Base-by-base conservation (phyloP, 2,888 invertebrate genomes). In the Orchesella flavescens region DNA sequence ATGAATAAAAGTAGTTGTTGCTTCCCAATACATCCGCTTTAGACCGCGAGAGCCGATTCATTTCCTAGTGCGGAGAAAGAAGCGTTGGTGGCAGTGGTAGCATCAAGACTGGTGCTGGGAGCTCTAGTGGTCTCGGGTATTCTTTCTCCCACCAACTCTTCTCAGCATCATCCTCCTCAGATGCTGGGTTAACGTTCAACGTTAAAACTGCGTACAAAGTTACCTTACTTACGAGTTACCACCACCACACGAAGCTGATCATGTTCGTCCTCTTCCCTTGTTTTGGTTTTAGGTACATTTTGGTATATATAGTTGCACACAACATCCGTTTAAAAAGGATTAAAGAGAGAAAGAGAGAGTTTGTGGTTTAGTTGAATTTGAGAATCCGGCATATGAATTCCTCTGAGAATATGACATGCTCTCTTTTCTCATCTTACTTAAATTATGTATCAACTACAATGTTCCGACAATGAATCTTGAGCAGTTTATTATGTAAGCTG, bases 21-120 rank as follows among this genome's bases (percentile, higher is more conserved):
- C 34, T 34, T 34, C 34, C 34, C 34, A 7, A 34, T 34, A 34
- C 34, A 34, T 34, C 34, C 34, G 34, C 34, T 7, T 7, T 34
- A 34, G 34, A 34, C 34, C 34, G 34, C 34, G 55, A 63, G 46
- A 63, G 46, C 63, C 13, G 44, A 69, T 46, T 24, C 59, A 69
- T 77, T 77, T 77, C 69, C 49, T 77, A 77, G 77, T 77, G 69
- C 77, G 69, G 23, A 69, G 69, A 57, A 61, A 69, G 34, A 69
- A 46, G 77, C 77, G 77, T 77, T 69, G 77, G 61, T 77, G 77
- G 77, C 77, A 77, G 77, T 77, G 77, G 77, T 43, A 57, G 76
- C 23, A 57, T 55, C 57, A 66, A 69, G 46, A 9, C 61, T 68
- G 43, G 68, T 13, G 15, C 69, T 21, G 69, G 49, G 55, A 66